Base-by-base conservation (phyloP, 2,888 invertebrate species). In the Standfussiana lucernea region DNA sequence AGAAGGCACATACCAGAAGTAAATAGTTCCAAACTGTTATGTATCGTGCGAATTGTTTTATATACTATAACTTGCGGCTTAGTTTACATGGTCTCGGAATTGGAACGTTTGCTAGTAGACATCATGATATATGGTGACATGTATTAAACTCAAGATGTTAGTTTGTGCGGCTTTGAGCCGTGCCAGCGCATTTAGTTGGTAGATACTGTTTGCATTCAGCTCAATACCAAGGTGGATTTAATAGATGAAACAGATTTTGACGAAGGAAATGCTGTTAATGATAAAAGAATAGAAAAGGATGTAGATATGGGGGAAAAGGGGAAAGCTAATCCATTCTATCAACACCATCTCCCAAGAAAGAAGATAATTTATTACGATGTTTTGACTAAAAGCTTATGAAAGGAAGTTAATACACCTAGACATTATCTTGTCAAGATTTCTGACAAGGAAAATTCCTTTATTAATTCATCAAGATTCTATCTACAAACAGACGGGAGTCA, bases 61-160 rank as follows among this genome's bases (percentile, higher is more conserved):
- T 78, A 69, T 75, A 86, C 62, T 75, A 70, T 86, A 72, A 68
- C 77, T 77, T 77, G 74, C 21, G 83, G 83, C 37, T 67, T 72
- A 75, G 79, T 86, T 72, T 83, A 86, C 86, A 83, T 73, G 67
- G 72, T 71, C 59, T 47, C 10, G 59, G 72, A 84, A 84, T 84
- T 84, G 86, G 86, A 79, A 75, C 86, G 79, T 86, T 86, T 72
- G 86, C 70, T 77, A 28, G 82, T 42, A 86, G 86, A 84, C 86
- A 83, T 79, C 79, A 83, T 84, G 84, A 84, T 84, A 76, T 79
- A 84, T 86, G 62, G 86, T 84, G 84, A 84, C 84, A 69, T 83
- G 84, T 84, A 84, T 84, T 84, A 86, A 70, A 86, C 80, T 75
- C 66, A 84, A 84, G 84, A 84, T 83, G 86, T 86, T 83, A 83